A percentile compares a stretch with the other conserved stretches of the same genome.
Conservation (phyloP, 2,888 invertebrate species). For the Drosophila suboccidentalis region DNA sequence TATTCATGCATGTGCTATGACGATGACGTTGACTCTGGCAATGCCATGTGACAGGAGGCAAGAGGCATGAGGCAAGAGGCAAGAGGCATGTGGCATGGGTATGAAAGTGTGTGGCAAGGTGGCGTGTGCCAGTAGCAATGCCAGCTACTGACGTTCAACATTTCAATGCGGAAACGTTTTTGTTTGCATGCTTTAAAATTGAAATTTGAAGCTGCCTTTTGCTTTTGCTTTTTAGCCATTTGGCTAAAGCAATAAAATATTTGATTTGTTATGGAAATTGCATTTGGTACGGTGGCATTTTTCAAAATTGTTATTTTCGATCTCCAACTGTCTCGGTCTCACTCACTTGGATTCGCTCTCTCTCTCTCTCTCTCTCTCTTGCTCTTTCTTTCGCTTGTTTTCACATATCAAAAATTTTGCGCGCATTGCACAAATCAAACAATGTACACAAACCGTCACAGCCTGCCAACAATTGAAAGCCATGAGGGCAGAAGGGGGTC, state of each 20-base stretch:
- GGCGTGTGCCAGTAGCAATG: constrained; percentile 24
- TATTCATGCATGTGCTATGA: constrained; percentile 18
- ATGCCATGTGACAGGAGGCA: constrained; percentile 11
- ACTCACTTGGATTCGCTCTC: neutral
- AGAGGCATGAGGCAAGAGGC: neutral
- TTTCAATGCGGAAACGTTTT: constrained; percentile 43
- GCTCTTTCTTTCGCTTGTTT: neutral
- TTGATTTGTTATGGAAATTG: constrained; percentile 78
- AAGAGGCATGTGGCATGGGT: neutral
- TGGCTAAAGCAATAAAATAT: constrained; percentile 72
- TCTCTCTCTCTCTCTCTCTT: neutral
- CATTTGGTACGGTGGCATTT: constrained; percentile 56
- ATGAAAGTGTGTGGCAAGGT: constrained; percentile 4
- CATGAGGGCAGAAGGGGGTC: neutral
- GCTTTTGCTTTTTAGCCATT: constrained; percentile 33
- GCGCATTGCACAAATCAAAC: constrained; percentile 50
- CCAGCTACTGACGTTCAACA: constrained; percentile 41
- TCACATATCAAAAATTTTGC: constrained; percentile 25
- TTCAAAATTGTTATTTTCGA: constrained; percentile 42
- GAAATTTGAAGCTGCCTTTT: constrained; percentile 50
- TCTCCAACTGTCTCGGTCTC: neutral
- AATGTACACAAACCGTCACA: constrained; percentile 30
- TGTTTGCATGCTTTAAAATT: constrained; percentile 51
- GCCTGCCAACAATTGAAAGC: neutral
- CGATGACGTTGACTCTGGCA: constrained; percentile 6